These are phyloP conservation scores for Saguinus midas DNA, from an alignment of 2,113 vertebrate genomes.

Conservation along the genomic window DNA sequence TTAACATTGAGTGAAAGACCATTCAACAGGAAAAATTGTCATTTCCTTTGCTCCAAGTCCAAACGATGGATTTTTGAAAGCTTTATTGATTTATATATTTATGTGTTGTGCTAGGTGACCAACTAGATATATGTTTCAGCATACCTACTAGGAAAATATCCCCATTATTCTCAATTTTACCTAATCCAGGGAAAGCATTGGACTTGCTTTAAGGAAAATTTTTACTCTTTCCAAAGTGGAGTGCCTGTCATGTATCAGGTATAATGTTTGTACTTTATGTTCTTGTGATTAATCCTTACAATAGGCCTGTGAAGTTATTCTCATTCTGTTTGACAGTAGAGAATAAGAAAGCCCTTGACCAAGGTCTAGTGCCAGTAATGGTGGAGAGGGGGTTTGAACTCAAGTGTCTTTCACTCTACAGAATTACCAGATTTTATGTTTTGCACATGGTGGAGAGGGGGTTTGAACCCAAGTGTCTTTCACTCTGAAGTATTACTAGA, in stretches of 20 bases:
- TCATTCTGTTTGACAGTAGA: background rate
- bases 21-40: conserved; percentile 60
- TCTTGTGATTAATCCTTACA: background rate
- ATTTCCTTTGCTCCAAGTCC: conserved; percentile 69
- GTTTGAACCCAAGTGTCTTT: too few relatives aligned
- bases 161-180: conserved; percentile 42
- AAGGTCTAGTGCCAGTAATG: background rate
- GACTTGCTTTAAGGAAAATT: conserved; percentile 16
- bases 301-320: background rate
- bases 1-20: conserved; percentile 53
- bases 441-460: background rate
- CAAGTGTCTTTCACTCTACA: background rate
- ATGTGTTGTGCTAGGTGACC: conserved; percentile 46
- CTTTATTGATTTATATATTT: conserved; percentile 67
- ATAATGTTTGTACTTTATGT: background rate
- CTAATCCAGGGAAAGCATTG: conserved; percentile 38
- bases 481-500: too few relatives aligned
- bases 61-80: conserved; percentile 54
- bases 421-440: background rate
- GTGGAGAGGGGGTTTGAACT: background rate
- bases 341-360: background rate
- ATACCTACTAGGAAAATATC: conserved; percentile 46
- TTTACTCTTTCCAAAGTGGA: conserved; percentile 24
- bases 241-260: conserved; percentile 6
- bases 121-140: conserved; percentile 59